Evolutionary conservation across 2,113 vertebrate species (phyloP).

Genomic region (Phainopepla nitens): DNA sequence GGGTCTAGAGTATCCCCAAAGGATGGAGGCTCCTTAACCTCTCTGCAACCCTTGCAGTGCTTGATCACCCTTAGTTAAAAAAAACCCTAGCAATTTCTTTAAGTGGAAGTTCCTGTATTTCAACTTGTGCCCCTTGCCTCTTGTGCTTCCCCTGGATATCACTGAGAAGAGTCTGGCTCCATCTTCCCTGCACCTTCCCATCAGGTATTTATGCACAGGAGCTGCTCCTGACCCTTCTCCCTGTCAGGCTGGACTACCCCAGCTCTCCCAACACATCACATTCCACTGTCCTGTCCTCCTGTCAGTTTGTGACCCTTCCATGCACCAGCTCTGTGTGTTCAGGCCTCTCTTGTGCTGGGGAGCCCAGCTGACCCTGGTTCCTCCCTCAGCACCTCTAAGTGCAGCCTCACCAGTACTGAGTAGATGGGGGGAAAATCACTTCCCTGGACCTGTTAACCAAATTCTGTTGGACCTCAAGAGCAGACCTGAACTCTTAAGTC

Average conservation of each 20-base stretch:
- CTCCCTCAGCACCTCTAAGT: neutral
- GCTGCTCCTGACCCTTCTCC: neutral
- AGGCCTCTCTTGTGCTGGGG: neutral
- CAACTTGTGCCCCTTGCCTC: neutral
- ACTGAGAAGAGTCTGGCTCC: neutral
- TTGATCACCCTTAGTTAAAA: neutral
- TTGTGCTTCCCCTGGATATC: conserved; percentile 3
- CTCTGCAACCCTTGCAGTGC: neutral
- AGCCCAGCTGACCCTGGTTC: neutral
- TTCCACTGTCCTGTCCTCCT: neutral
- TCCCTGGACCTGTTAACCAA: neutral
- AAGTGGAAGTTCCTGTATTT: neutral
- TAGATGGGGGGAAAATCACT: neutral
- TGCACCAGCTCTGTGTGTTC: neutral
- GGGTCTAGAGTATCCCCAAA: neutral
- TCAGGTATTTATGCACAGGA: neutral
- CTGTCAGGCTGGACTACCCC: neutral
- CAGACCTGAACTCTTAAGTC: neutral
- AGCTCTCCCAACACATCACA: neutral
- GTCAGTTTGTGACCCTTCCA: fast-evolving
- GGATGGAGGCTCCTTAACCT: neutral
- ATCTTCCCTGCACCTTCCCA: neutral
- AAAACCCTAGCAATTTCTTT: no score
- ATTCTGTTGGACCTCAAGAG: neutral
- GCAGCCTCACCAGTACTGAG: neutral